Conservation (phyloP, 1,140 invertebrate genomes). For the Gryon sp. region DNA sequence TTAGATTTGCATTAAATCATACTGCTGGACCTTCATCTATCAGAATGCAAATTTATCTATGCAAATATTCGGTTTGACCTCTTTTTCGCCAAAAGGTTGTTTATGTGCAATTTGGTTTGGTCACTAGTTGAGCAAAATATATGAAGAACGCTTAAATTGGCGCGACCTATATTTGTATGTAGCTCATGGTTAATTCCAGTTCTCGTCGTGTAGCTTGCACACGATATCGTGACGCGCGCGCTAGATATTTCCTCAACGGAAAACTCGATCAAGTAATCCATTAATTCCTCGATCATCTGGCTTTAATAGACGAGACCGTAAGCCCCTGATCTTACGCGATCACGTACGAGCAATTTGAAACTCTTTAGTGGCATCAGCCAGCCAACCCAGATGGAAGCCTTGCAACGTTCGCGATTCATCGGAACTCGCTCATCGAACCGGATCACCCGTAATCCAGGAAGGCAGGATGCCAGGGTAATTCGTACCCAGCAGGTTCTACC, state of each 20-base stretch:
- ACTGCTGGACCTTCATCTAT: no score
- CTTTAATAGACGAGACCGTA: slow-evolving; percentile 38
- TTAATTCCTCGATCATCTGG: slow-evolving; percentile 51
- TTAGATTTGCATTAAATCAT: no score
- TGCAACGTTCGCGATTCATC: slow-evolving; percentile 50
- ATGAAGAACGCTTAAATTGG: slow-evolving; percentile 10
- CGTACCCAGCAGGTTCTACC: slow-evolving; percentile 18
- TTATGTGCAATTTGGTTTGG: no score
- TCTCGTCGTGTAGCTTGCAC: no score
- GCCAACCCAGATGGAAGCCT: slow-evolving; percentile 30
- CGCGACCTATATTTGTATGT: not conserved
- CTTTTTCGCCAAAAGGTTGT: no score
- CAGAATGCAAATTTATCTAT: no score
- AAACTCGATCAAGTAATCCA: slow-evolving; percentile 51
- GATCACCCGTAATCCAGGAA: slow-evolving; percentile 63
- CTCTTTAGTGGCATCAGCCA: slow-evolving; percentile 43
- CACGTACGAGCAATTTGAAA: slow-evolving; percentile 56
- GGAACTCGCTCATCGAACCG: slow-evolving; percentile 62
- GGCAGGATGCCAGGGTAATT: slow-evolving; percentile 57
- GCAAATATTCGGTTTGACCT: no score
- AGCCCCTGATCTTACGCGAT: slow-evolving; percentile 50
- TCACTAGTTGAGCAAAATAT: no score
- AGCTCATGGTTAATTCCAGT: slow-evolving; percentile 13
- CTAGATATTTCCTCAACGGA: slow-evolving; percentile 13
- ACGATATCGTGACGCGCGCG: slow-evolving; percentile 10